Evolutionary conservation across 2,888 invertebrate species (phyloP).

Genomic region (Rhimphoctona megacephalus): DNA sequence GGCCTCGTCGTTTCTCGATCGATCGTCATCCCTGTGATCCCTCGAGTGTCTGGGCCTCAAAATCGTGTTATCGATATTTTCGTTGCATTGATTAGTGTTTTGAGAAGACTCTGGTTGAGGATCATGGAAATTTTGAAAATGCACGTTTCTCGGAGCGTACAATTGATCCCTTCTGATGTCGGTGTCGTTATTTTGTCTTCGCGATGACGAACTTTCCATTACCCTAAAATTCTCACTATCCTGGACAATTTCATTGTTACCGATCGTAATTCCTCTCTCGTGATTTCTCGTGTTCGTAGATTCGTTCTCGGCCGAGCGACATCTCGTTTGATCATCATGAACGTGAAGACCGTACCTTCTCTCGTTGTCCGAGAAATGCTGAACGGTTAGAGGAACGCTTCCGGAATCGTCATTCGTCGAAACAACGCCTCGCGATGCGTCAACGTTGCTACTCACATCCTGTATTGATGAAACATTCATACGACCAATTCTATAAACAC

Average conservation of each 20-base stretch:
- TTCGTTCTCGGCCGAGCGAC: slow-evolving; percentile 71
- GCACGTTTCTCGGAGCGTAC: slow-evolving; percentile 59
- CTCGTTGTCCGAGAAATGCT: slow-evolving; percentile 68
- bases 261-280: slow-evolving; percentile 68
- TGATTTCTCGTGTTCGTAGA: slow-evolving; percentile 76
- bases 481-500: slow-evolving; percentile 58
- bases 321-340: slow-evolving; percentile 48
- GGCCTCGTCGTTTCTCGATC: slow-evolving; percentile 49
- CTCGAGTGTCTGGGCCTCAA: slow-evolving; percentile 4
- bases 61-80: slow-evolving; percentile 18
- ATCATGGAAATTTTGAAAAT: slow-evolving; percentile 59
- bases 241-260: slow-evolving; percentile 37
- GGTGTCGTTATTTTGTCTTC: slow-evolving; percentile 16
- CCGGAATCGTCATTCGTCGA: slow-evolving; percentile 37
- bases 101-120: slow-evolving; percentile 48
- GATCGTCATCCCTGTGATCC: slow-evolving; percentile 56
- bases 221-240: slow-evolving; percentile 40
- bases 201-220: slow-evolving; percentile 28
- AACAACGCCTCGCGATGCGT: slow-evolving; percentile 2
- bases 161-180: slow-evolving; percentile 47
- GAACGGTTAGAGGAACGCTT: not conserved
- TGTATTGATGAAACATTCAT: slow-evolving; percentile 58
- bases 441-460: slow-evolving; percentile 31
- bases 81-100: slow-evolving; percentile 35
- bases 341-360: slow-evolving; percentile 34